phyloP scores from a whole-genome alignment of 2,113 vertebrate species.

The Progne subis region DNA sequence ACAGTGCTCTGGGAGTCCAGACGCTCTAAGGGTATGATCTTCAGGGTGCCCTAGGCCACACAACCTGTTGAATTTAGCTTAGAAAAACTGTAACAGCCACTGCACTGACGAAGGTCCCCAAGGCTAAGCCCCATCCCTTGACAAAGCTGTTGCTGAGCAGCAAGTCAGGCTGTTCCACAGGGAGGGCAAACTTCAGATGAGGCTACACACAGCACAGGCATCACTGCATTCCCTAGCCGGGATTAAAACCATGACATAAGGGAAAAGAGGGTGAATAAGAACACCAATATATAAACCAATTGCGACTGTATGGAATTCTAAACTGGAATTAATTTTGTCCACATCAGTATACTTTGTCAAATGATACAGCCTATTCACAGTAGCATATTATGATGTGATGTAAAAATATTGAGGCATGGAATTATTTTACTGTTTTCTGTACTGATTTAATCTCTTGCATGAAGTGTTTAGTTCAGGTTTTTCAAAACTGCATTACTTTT shows the following conservation, averaged over 20 bases:
- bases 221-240: not conserved
- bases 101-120: not conserved
- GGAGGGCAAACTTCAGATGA: not conserved
- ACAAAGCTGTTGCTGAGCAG: not conserved
- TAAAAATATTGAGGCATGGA: not conserved
- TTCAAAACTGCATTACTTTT: not conserved
- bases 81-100: not conserved
- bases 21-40: not conserved
- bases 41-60: not conserved
- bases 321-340: not conserved
- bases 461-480: not conserved
- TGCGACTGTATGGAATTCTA: not conserved
- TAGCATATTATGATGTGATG: not conserved
- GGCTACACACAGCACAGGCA: accelerated
- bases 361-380: not conserved
- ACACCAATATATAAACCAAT: not conserved
- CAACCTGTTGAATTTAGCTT: not conserved
- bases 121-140: not conserved
- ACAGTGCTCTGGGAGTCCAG: not conserved
- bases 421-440: not conserved
- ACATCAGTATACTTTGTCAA: not conserved
- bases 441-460: not conserved
- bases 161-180: not conserved
- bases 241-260: not conserved
- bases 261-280: not conserved